A percentile compares a stretch with the other conserved stretches of the same genome.
Conservation (phyloP, 2,113 vertebrate species). For the Triplophysa dalaica region DNA sequence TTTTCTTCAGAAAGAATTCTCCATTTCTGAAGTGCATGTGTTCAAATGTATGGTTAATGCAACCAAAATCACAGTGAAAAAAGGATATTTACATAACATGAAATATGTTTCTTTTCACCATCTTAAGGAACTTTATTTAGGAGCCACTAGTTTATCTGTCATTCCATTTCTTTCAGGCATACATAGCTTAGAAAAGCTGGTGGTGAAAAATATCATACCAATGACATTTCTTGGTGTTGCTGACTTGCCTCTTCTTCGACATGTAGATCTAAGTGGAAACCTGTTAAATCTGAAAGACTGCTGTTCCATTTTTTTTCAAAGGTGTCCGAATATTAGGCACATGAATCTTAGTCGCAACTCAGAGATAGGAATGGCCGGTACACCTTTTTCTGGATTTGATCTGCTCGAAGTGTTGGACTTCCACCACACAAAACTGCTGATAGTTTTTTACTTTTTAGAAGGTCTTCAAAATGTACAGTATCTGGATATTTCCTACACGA, state of each 20-base stretch:
- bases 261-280: constrained; percentile 73
- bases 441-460: constrained; percentile 61
- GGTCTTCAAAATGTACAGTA: constrained; percentile 69
- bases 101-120: constrained; percentile 42
- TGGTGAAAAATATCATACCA: constrained; percentile 55
- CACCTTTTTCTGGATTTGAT: constrained; percentile 60
- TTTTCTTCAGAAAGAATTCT: fast-evolving
- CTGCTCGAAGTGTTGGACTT: constrained; percentile 71
- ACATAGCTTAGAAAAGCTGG: constrained; percentile 66
- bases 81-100: fast-evolving
- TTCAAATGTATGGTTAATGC: constrained; percentile 67
- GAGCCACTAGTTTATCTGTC: neutral
- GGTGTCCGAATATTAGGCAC: constrained; percentile 59
- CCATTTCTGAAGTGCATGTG: constrained; percentile 9
- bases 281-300: constrained; percentile 47
- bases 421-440: constrained; percentile 61
- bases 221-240: constrained; percentile 4
- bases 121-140: constrained; percentile 65
- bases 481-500: constrained; percentile 77
- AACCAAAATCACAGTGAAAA: constrained; percentile 67
- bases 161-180: constrained; percentile 58
- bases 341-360: constrained; percentile 77
- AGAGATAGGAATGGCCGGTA: constrained; percentile 47
- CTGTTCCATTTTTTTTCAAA: constrained; percentile 36
- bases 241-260: constrained; percentile 59